Evolutionary conservation across 2,113 vertebrate genomes (phyloP).

Genomic region (Theristicus caerulescens): DNA sequence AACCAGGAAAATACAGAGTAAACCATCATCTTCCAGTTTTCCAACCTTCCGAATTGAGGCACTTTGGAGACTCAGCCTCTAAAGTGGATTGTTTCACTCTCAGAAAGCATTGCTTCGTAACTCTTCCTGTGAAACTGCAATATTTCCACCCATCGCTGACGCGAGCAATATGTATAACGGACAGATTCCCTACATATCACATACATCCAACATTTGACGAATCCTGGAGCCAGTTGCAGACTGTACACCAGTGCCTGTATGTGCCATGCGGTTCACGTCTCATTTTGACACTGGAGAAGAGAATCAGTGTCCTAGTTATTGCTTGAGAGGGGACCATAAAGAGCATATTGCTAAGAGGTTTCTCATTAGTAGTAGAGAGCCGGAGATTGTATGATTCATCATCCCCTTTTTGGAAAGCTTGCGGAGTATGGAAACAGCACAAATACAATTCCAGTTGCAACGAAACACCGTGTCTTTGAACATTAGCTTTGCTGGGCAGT

Average conservation of each 20-base stretch:
- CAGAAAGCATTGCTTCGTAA: not conserved
- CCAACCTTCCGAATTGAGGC: not conserved
- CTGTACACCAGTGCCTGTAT: not conserved
- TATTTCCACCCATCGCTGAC: not conserved
- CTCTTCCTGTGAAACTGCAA: accelerated
- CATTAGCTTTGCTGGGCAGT: not conserved
- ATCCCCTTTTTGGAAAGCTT: not conserved
- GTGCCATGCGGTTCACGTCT: not conserved
- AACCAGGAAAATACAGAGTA: accelerated
- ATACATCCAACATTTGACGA: not conserved
- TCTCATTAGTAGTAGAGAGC: not conserved
- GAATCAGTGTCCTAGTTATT: not conserved
- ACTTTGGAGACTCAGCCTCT: not conserved
- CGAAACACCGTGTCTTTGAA: not conserved
- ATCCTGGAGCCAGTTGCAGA: not conserved
- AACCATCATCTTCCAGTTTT: not conserved
- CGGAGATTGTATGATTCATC: not conserved
- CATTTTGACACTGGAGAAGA: not conserved
- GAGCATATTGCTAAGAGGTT: not conserved
- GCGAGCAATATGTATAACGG: accelerated
- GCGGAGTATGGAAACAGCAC: not conserved
- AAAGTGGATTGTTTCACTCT: accelerated
- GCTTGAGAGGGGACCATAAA: not conserved
- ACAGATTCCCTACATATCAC: not conserved
- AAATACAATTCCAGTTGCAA: not conserved